Evolutionary conservation across 1,140 invertebrate species (phyloP).

Genomic region (Drosophila kanapiae): DNA sequence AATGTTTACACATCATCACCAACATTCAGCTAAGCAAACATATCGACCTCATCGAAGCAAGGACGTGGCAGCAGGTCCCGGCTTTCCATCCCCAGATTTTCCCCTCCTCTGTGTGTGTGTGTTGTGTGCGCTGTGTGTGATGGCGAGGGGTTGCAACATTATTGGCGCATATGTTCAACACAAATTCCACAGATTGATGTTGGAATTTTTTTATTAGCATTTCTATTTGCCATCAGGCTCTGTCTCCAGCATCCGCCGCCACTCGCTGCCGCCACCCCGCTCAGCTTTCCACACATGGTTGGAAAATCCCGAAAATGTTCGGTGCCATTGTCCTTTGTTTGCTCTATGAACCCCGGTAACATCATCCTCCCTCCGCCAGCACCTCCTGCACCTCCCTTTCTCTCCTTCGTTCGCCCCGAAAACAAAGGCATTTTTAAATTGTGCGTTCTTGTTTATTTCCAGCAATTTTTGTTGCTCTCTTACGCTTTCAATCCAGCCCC

Average conservation of each 20-base stretch:
- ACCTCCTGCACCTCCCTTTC: conserved; percentile 9
- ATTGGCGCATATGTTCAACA: conserved; percentile 83
- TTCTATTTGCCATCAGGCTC: conserved; percentile 65
- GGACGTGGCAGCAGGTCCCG: conserved; percentile 55
- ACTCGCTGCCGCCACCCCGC: neutral
- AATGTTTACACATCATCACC: conserved; percentile 84
- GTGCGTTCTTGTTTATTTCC: conserved; percentile 50
- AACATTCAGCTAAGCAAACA: conserved; percentile 84
- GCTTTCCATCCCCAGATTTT: conserved; percentile 4
- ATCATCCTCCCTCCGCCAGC: neutral
- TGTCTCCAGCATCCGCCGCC: neutral
- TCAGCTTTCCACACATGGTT: conserved; percentile 17
- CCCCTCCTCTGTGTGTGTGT: neutral
- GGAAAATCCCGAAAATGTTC: conserved; percentile 40
- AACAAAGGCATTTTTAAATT: conserved; percentile 83
- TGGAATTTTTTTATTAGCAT: conserved; percentile 84
- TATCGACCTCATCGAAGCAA: conserved; percentile 79
- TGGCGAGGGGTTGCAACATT: conserved; percentile 51
- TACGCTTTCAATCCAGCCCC: conserved; percentile 3
- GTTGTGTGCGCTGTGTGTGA: neutral
- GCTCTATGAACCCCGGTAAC: conserved; percentile 21
- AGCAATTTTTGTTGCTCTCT: conserved; percentile 41
- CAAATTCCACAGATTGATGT: conserved; percentile 84
- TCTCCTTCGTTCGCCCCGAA: conserved; percentile 3
- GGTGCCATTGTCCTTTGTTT: conserved; percentile 75